Base-by-base conservation (phyloP, 2,888 invertebrate species). In the Drosophila limbata region DNA sequence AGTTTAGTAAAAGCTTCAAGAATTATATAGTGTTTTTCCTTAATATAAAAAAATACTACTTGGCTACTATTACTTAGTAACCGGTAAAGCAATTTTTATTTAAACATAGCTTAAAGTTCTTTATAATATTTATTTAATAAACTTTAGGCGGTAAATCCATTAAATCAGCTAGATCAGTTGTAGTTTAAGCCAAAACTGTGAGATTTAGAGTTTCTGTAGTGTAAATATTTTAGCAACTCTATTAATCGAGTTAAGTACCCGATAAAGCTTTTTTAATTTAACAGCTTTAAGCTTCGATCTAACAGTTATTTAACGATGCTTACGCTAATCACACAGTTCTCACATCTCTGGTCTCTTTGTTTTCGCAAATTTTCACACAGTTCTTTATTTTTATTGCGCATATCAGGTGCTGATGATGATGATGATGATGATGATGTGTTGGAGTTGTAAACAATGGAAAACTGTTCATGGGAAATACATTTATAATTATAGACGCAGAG, bases 391-490 rank as follows among this genome's bases (percentile, higher is more conserved):
- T 55, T 67, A 57, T 52, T 42, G 55, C 48, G 51, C 48, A 60
- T 70, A 81, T 74, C 79, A 77, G 81, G 61, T 78, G 75, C 39
- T 63, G 39, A 50, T 72, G 48, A 61, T 72, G 11, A 42, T 61
- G 28, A 61, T 51, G 11, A 33, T 44, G 19, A 40, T 31, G 28
- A 47, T 21, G 52, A 45, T 61, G 25, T 47, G 39, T 45, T 56
- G 55, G 13, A 57, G 69, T 50, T 76, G 53, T 28, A 79, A 53
- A 81, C 86, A 83, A 86, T 73, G 67, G 63, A 64, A 79, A 66
- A 72, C 62, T 48, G 52, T 77, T 73, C 81, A 81, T 81, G 81
- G 84, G 81, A 81, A 81, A 79, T 73, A 63, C 59, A 63, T 71
- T 67, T 56, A 72, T 50, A 78, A 65, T 65, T 78, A 69, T 51